phyloP scores from a whole-genome alignment of 2,888 invertebrate genomes.

The Eilema sororculum region DNA sequence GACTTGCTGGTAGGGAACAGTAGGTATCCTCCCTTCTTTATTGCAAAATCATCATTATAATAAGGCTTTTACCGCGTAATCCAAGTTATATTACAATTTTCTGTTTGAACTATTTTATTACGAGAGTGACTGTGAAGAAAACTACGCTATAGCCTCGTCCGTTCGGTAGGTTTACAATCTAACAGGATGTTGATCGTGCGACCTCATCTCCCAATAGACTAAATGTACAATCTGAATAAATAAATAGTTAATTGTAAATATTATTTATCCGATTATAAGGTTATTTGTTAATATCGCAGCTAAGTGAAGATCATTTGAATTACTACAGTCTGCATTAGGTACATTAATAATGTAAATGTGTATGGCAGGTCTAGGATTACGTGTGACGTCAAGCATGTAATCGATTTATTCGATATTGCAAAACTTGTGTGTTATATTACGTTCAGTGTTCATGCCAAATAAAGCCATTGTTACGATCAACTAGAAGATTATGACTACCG shows the following conservation, averaged over 20 bases:
- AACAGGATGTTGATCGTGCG: too few species aligned
- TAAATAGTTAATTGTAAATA: too few species aligned
- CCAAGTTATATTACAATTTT: not conserved
- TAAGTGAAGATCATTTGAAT: not conserved
- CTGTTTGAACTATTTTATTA: too few species aligned
- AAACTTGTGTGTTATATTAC: conserved; percentile 38
- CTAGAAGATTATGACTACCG: conserved; percentile 11
- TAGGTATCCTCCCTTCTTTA: not conserved
- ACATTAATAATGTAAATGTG: not conserved
- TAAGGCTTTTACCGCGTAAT: too few species aligned
- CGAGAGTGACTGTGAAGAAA: too few species aligned
- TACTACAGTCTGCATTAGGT: not conserved
- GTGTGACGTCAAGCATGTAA: conserved; percentile 35
- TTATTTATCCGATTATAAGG: too few species aligned
- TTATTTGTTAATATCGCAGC: not conserved
- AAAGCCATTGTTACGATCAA: conserved; percentile 29
- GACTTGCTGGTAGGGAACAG: not conserved
- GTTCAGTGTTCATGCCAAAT: conserved; percentile 40
- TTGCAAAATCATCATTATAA: too few species aligned
- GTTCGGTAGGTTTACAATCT: too few species aligned
- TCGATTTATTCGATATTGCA: conserved; percentile 43
- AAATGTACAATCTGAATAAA: too few species aligned
- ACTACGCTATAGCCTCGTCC: too few species aligned
- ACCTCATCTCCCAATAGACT: too few species aligned
- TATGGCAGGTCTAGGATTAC: conserved; percentile 23